Base-by-base conservation (phyloP, 1,140 invertebrate genomes). In the Atta cephalotes region DNA sequence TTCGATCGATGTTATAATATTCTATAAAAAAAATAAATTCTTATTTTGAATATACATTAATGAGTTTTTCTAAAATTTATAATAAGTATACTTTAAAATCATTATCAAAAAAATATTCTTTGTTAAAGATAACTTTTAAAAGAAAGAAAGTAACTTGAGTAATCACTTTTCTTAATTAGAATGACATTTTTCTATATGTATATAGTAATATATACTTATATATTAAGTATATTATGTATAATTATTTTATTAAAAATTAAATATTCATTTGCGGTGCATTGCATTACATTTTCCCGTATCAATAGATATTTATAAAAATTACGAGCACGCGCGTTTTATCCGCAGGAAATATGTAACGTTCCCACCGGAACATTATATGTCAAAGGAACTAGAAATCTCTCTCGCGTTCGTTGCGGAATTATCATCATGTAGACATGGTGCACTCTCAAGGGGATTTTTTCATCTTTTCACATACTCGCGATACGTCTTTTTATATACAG, bases 401-500 rank as follows among this genome's bases (percentile, higher is more conserved):
- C 10, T 1, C 58, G 4, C 25, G 7, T 1, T 28, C 28, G n/a
- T 12, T 62, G 60, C 16, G 9, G 35, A 74, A 62, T 62, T 49
- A 71, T 14, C 10, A 9, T 70, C 65, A 56, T 14, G 56, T 16
- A 21, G 49, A 39, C 21, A 39, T 5, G 31, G 35, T 21, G 31
- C 31, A 53, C 14, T 31, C 51, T 80, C 53, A 39, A 74, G 39
- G 14, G 49, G 51, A 70, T 39, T 74, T 82, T 49, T 5, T 53
- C 62, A 21, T 72, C 53, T 72, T 35, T 62, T 49, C 56, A 60
- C 56, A 74, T 62, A 10, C 3, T 18, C 18, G 56, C 39, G 56
- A 82, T 74, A 72, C 18, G 72, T 82, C 80, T 74, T 82, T 56
- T 49, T 68, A 39, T 31, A 21, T 21, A 5, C 31, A 5, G 25